These are phyloP conservation scores for Galbula dea DNA, from an alignment of 2,113 vertebrate species.

Conservation along the genomic window DNA sequence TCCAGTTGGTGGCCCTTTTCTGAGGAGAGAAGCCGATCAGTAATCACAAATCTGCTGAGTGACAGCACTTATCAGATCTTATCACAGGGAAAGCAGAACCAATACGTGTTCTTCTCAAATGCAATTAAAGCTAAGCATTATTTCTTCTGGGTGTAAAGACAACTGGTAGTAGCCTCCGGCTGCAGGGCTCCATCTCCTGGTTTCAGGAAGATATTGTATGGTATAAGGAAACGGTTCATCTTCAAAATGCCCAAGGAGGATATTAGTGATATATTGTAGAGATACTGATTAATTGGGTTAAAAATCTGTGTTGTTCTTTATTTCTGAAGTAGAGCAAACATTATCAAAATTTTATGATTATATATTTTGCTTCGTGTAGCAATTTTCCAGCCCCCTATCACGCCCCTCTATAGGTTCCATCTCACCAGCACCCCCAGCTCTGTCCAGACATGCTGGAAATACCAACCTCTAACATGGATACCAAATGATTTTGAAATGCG, in stretches of 20 bases:
- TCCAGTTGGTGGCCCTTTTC: background rate
- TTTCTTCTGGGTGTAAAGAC: background rate
- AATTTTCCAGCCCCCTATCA: background rate
- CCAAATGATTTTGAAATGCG: background rate
- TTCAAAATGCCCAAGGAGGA: background rate
- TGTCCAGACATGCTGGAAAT: background rate
- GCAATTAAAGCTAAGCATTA: background rate
- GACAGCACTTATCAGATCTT: background rate
- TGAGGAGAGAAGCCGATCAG: background rate
- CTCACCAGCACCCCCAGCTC: background rate
- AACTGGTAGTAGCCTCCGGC: background rate
- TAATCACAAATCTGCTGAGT: background rate
- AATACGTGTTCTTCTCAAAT: background rate
- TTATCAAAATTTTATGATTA: background rate
- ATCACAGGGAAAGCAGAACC: background rate
- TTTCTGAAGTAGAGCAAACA: background rate
- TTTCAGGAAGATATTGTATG: background rate
- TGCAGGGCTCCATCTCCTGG: slow-evolving; percentile 59
- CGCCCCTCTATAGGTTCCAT: background rate
- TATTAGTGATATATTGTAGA: background rate
- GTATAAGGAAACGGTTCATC: background rate
- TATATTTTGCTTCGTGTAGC: background rate
- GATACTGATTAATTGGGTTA: background rate
- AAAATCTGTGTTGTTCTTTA: background rate
- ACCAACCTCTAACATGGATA: background rate